Base-by-base conservation (phyloP, 2,113 vertebrate genomes). In the Beaufortia kweichowensis region DNA sequence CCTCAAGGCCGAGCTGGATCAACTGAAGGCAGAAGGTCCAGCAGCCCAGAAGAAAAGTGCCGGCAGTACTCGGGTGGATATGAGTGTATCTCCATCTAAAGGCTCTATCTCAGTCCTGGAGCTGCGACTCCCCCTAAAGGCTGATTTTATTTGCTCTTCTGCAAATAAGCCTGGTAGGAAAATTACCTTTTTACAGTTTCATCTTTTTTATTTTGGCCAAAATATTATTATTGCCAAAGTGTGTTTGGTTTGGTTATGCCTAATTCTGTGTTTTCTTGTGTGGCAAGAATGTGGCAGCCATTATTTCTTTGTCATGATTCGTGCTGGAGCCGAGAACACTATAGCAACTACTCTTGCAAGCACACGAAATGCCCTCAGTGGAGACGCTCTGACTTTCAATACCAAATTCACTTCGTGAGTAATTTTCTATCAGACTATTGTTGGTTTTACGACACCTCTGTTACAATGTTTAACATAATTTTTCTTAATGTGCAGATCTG, bases 101-200 rank as follows among this genome's bases (percentile, higher is more conserved):
- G 97, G 96, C 55, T 95, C 94, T 39, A 86, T 99, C 80, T 92
- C 90, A 9, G 86, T 99, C 80, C 94, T 94, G 72, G 96, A 98
- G 83, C 87, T 99, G 1, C 93, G 95, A 29, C 90, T 99, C 77
- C 96, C 97, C 81, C 92, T 99, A 1, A 98, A 98, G 88, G 95
- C 96, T 17, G 96, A 99, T 63, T 99, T 98, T 86, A 93, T 98
- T 4, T 99, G 97, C 35, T 90, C 94, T 60, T 90, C 90, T 0
- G 89, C 86, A 80, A 95, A 94, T 85, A 97, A 92, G 80, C 91
- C 95, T 90, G 96, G 97, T 98, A 90, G 81, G 35, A 73, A 41
- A 2, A 10, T 1, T 41, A 3, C 15, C 39, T 2, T 29, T 39
- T 75, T 57, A 62, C 2, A 1, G 33, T 48, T 50, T 73, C 12